A percentile compares a stretch with the other conserved stretches of the same genome.
Evolutionary conservation across 2,113 vertebrate species (phyloP).

Genomic region (Pycnonotus jocosus): DNA sequence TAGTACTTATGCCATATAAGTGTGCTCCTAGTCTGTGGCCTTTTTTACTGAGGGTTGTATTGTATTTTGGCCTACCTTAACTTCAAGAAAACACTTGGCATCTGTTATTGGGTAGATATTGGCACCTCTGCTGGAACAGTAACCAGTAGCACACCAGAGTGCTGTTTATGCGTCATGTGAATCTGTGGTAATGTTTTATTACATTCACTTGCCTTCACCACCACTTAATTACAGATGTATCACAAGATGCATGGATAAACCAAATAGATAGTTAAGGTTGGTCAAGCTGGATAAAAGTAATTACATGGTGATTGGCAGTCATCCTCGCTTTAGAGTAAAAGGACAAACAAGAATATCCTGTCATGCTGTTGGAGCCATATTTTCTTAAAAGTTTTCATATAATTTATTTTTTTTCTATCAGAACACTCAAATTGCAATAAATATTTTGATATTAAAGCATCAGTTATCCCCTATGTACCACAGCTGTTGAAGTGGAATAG

Average conservation of each 20-base stretch:
- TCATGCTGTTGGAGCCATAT: neutral
- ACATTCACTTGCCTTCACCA: neutral
- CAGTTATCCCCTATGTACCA: neutral
- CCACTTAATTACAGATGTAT: neutral
- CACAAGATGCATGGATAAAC: neutral
- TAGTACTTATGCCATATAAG: neutral
- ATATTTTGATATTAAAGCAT: neutral
- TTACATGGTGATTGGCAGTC: neutral
- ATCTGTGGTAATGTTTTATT: neutral
- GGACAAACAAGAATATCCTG: neutral
- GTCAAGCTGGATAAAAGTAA: neutral
- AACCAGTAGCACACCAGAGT: neutral
- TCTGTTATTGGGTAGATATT: neutral
- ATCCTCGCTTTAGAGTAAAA: neutral
- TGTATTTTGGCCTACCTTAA: neutral
- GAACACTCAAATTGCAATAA: neutral
- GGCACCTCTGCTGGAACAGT: neutral
- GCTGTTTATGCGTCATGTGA: neutral
- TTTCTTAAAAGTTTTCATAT: neutral
- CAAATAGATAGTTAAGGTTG: neutral
- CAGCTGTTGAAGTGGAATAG: neutral
- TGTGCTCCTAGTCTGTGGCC: neutral
- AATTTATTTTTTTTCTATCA: neutral
- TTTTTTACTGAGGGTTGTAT: neutral
- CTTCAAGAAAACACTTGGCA: neutral